These are phyloP conservation scores for Trachelus iudaicus DNA, from an alignment of 2,888 invertebrate genomes.

Conservation along the genomic window DNA sequence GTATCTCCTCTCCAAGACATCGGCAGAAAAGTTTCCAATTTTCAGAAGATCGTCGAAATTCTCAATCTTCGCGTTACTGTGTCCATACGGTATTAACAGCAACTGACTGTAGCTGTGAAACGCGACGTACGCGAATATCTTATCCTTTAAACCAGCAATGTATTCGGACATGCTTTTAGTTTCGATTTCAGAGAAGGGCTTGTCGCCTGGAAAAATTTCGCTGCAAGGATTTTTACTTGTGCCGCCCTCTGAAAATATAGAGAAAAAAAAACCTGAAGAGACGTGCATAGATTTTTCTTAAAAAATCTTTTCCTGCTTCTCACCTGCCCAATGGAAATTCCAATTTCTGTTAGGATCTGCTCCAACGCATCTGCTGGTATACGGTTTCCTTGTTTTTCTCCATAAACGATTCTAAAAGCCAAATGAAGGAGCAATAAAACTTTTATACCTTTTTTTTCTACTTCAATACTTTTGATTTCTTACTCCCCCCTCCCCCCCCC, in stretches of 20 bases:
- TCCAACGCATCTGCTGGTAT: conserved; percentile 65
- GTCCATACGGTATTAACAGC: conserved; percentile 72
- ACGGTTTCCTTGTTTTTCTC: conserved; percentile 73
- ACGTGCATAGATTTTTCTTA: conserved; percentile 28
- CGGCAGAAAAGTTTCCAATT: conserved; percentile 30
- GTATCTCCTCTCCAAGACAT: conserved; percentile 55
- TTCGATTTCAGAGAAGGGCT: conserved; percentile 71
- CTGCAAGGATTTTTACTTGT: conserved; percentile 64
- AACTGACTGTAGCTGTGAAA: conserved; percentile 76
- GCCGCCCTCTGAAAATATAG: conserved; percentile 65
- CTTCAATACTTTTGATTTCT: no score
- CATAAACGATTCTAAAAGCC: conserved; percentile 70
- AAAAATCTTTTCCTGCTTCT: not conserved
- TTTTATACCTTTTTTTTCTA: not conserved
- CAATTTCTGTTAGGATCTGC: conserved; percentile 76
- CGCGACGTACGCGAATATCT: conserved; percentile 70
- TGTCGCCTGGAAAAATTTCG: conserved; percentile 68
- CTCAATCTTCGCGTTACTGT: conserved; percentile 61
- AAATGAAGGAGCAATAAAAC: not conserved
- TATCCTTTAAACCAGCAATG: conserved; percentile 63
- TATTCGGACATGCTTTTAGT: conserved; percentile 67
- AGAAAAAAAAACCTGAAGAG: not conserved
- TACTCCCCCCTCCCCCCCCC: no score
- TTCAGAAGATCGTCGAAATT: conserved; percentile 69
- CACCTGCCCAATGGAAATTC: conserved; percentile 73